Evolutionary conservation across 2,113 vertebrate genomes (phyloP).

Genomic region (Anoura caudifer): DNA sequence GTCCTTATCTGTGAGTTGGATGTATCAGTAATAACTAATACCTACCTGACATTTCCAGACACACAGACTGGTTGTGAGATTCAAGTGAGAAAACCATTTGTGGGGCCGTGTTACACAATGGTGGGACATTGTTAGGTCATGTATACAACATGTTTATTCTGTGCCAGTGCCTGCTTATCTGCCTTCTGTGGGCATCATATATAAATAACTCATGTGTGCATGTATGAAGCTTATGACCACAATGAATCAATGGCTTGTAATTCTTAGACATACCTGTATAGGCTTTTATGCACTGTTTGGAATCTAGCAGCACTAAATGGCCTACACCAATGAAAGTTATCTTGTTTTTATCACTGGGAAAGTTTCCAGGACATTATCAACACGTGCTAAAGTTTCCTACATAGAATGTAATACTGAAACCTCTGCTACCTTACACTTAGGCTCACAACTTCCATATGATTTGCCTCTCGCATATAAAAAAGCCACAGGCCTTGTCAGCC

Average conservation of each 20-base stretch:
- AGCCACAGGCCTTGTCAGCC: constrained; percentile 45
- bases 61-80: not conserved
- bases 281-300: constrained; percentile 12
- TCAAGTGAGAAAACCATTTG: not conserved
- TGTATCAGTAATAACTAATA: not conserved
- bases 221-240: not conserved
- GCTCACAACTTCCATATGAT: constrained; percentile 65
- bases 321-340: constrained; percentile 58
- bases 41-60: not conserved
- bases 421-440: constrained; percentile 53
- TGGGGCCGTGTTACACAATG: not conserved
- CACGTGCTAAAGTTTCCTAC: constrained; percentile 68
- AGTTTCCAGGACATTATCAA: constrained; percentile 69
- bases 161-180: not conserved
- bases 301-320: constrained; percentile 1
- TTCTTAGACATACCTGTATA: constrained; percentile 11
- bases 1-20: not conserved
- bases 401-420: constrained; percentile 50
- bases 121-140: not conserved
- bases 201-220: not conserved
- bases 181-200: not conserved
- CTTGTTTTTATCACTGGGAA: constrained; percentile 74
- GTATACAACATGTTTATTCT: not conserved
- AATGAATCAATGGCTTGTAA: not conserved
- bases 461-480: constrained; percentile 64